phyloP scores from a whole-genome alignment of 2,113 vertebrate genomes.

The Xiphorhynchus elegans region DNA sequence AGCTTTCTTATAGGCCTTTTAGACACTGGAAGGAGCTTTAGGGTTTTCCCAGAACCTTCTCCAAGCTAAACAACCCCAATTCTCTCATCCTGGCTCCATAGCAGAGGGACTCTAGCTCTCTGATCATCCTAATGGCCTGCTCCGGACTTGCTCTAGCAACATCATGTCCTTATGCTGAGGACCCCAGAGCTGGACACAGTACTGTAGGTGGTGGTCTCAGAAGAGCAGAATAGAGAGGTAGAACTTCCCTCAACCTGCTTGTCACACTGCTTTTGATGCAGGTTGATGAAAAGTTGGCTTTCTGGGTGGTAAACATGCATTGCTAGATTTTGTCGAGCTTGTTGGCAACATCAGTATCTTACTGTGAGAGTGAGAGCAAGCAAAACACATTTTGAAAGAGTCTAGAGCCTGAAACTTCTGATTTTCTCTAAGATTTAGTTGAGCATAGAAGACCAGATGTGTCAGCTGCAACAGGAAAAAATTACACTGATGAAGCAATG shows the following conservation, averaged over 20 bases:
- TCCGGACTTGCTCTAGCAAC: background rate
- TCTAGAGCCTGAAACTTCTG: background rate
- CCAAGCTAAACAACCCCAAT: background rate
- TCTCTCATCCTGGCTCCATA: background rate
- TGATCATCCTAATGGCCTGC: background rate
- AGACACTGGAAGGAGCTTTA: background rate
- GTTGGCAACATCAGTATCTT: background rate
- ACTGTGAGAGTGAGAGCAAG: background rate
- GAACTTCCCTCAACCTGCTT: background rate
- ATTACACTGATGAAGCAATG: background rate
- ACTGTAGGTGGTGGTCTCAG: background rate
- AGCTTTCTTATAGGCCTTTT: background rate
- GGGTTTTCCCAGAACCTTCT: background rate
- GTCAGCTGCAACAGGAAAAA: background rate
- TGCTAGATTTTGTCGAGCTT: background rate
- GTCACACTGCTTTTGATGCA: background rate
- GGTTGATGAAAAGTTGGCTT: background rate
- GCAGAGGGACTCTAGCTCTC: background rate
- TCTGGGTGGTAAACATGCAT: background rate
- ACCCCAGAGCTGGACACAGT: background rate
- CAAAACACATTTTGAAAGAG: background rate
- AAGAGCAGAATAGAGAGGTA: background rate
- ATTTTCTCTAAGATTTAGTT: background rate
- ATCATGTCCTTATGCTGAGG: background rate
- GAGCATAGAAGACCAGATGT: background rate